A percentile compares a stretch with the other conserved stretches of the same genome.
These are phyloP conservation scores for Perithous albicinctus DNA, from an alignment of 2,888 invertebrate genomes.

Conservation along the genomic window DNA sequence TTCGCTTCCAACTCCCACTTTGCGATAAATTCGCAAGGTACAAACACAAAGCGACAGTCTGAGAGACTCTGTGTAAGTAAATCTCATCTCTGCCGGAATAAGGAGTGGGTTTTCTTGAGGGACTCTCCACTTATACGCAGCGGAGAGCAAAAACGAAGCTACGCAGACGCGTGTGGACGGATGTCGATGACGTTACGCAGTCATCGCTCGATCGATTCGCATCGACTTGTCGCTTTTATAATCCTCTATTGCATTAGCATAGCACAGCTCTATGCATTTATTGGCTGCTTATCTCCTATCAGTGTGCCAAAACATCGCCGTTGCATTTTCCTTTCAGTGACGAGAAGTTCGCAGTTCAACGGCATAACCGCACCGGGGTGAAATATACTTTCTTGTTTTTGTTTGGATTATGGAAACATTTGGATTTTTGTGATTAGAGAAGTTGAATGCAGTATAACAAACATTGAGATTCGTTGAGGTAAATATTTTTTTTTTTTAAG, in stretches of 20 bases:
- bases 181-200: slow-evolving; percentile 41
- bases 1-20: slow-evolving; percentile 6
- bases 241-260: slow-evolving; percentile 11
- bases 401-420: not conserved
- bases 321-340: not conserved
- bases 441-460: not conserved
- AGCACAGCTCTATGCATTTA: not conserved
- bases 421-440: not conserved
- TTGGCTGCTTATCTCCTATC: not conserved
- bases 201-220: slow-evolving; percentile 40
- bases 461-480: not conserved
- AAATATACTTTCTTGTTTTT: too few species aligned
- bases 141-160: not conserved
- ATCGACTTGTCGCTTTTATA: slow-evolving; percentile 11
- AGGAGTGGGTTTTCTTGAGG: slow-evolving; percentile 36
- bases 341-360: not conserved
- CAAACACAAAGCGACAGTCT: not conserved
- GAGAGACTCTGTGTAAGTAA: not conserved
- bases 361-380: too few species aligned
- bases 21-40: slow-evolving; percentile 30
- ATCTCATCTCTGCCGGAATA: slow-evolving; percentile 6
- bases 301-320: not conserved
- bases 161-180: slow-evolving; percentile 27
- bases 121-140: not conserved
- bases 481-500: not conserved